Conservation (phyloP, 1,140 invertebrate genomes). For the Adoxophyes honmai region DNA sequence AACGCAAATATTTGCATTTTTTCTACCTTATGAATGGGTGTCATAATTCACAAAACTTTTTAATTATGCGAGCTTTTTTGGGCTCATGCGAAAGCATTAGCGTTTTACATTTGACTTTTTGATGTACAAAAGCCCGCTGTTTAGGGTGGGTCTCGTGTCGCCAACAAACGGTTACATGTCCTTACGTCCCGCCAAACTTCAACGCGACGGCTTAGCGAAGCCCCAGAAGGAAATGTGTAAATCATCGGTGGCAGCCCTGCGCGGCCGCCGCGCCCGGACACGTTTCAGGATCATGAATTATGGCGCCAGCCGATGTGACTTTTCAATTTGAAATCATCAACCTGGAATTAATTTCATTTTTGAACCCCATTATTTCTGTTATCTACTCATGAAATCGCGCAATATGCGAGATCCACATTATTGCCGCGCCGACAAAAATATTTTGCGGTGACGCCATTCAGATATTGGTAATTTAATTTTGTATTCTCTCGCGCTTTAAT, state of each 20-base stretch:
- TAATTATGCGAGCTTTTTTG: slow-evolving; percentile 14
- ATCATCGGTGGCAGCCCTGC: slow-evolving; percentile 47
- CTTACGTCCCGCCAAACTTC: background rate
- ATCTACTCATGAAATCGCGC: slow-evolving; percentile 67
- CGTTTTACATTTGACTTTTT: slow-evolving; percentile 17
- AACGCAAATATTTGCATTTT: slow-evolving; percentile 26
- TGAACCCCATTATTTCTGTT: slow-evolving; percentile 77
- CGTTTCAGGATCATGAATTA: slow-evolving; percentile 76
- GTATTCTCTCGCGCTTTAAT: slow-evolving; percentile 18
- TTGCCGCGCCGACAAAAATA: slow-evolving; percentile 67
- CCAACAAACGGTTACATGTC: no score
- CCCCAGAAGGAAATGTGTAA: slow-evolving; percentile 9
- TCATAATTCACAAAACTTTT: slow-evolving; percentile 12
- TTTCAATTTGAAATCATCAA: slow-evolving; percentile 78
- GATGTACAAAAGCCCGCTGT: slow-evolving; percentile 17
- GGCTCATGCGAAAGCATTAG: slow-evolving; percentile 5
- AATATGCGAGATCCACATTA: slow-evolving; percentile 72
- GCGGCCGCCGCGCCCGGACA: slow-evolving; percentile 71
- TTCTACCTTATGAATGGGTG: background rate
- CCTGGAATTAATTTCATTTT: slow-evolving; percentile 78
- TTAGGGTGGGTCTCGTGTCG: background rate
- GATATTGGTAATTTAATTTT: slow-evolving; percentile 36
- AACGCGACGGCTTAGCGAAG: slow-evolving; percentile 3
- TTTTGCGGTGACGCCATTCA: slow-evolving; percentile 38
- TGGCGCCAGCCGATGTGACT: slow-evolving; percentile 75